A percentile compares a stretch with the other conserved stretches of the same genome.
phyloP scores from a whole-genome alignment of 2,888 invertebrate species.

The Tuberolachnus salignus region DNA sequence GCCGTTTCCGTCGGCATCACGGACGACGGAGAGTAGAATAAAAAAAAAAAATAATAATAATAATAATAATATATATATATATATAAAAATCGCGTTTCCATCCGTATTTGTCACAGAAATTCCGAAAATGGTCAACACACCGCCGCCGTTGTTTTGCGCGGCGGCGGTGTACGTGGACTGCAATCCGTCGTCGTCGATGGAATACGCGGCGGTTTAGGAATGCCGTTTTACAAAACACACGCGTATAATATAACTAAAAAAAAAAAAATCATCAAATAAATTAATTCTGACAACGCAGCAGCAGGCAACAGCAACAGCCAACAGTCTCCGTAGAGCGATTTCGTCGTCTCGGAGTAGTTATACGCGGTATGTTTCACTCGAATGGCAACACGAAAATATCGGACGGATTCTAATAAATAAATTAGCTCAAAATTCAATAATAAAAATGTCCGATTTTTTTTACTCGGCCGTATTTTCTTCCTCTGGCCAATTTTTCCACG shows the following conservation, averaged over 20 bases:
- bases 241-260: conserved; percentile 17
- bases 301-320: too few species aligned
- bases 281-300: conserved; percentile 23
- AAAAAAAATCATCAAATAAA: conserved; percentile 23
- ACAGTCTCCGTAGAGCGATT: background rate
- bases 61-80: conserved; percentile 1
- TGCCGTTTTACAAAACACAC: conserved; percentile 51
- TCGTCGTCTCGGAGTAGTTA: conserved; percentile 1
- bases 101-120: conserved; percentile 43
- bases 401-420: too few species aligned
- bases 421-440: too few species aligned
- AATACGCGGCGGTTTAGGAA: conserved; percentile 30
- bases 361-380: background rate
- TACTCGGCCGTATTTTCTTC: too few species aligned
- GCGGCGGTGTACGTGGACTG: conserved; percentile 36
- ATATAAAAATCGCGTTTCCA: conserved; percentile 18
- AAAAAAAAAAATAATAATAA: background rate
- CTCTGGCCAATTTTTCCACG: too few species aligned
- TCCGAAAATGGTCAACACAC: conserved; percentile 54
- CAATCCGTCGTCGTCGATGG: conserved; percentile 39
- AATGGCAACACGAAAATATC: too few species aligned
- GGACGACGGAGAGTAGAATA: background rate
- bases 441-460: too few species aligned
- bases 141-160: background rate
- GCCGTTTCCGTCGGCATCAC: conserved; percentile 30